Conservation (phyloP, 2,113 vertebrate genomes). For the Antigone vipio region DNA sequence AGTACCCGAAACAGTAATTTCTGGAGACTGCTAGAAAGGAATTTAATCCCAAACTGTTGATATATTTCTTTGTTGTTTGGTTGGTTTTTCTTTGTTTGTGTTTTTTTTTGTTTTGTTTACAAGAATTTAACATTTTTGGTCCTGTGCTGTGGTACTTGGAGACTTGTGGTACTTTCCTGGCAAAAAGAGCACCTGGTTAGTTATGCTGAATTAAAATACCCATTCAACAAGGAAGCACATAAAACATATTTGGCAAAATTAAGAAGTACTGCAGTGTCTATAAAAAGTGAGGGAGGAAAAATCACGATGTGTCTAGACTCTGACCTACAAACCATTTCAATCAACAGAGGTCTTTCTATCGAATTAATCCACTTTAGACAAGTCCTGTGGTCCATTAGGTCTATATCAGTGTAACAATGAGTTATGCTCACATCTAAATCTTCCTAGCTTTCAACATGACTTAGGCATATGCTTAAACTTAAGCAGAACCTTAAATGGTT, state of each 20-base stretch:
- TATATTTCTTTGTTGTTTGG: background rate
- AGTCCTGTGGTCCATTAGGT: background rate
- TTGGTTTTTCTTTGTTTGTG: too few relatives aligned
- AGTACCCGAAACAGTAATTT: background rate
- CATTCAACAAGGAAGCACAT: background rate
- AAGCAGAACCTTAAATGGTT: background rate
- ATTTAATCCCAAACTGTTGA: background rate
- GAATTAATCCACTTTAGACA: background rate
- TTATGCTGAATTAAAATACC: background rate
- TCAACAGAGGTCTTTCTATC: background rate
- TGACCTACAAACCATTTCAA: background rate
- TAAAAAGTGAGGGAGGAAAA: background rate
- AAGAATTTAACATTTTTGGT: background rate
- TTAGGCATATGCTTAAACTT: background rate
- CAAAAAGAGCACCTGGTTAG: background rate
- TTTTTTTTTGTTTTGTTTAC: background rate
- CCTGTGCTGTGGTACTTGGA: background rate
- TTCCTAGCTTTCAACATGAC: background rate
- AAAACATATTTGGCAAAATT: background rate
- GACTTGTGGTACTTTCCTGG: background rate
- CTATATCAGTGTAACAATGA: background rate
- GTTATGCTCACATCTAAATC: background rate
- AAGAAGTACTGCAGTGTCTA: background rate
- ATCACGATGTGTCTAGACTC: background rate
- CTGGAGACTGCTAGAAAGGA: background rate